Evolutionary conservation across 2,888 invertebrate genomes (phyloP), one percentile per base, ranked within the genome.

Genomic region (Andrena bicolor): DNA sequence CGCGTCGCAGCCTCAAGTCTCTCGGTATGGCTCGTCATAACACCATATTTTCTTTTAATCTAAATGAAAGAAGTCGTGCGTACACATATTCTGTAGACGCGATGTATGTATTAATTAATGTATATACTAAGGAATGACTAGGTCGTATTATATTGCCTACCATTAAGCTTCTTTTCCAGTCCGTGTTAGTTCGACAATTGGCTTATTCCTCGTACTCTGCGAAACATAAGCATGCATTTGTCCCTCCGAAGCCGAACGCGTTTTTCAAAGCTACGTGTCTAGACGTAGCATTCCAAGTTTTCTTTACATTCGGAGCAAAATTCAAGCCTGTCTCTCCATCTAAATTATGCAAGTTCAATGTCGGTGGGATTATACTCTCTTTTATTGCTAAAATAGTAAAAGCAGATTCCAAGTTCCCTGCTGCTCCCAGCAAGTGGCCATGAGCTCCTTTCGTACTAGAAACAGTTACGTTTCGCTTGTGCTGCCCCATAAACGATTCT

Each of bases 231-330:
- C 97, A 96, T 30, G 99, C 98, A 95, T 99, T 99, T 2, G 99
- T 99, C 60, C 99, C 99, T 74, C 99, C 99, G 95, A 99, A 99
- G 5, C 99, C 99, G 95, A 99, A 99, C 0, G 99, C 99, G 94
- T 99, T 99, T 94, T 98, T 99, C 69, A 99, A 94, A 20, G 98
- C 99, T 89, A 98, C 95, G 91, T 96, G 95, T 89, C 94, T 95
- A 64, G 86, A 92, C 71, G 90, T 92, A 58, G 87, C 86, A 65
- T 94, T 91, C 98, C 98, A 98, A 83, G 94, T 92, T 89, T 95
- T 95, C 77, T 95, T 93, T 53, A 91, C 89, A 86, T 96, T 95
- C 5, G 95, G 94, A 3, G 98, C 96, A 94, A 97, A 96, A 93
- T 97, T 96, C 72, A 98, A 93, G 79, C 94, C 93, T 66, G 95